Conservation (phyloP, 1,140 invertebrate species). For the Branchinecta lindahli region DNA sequence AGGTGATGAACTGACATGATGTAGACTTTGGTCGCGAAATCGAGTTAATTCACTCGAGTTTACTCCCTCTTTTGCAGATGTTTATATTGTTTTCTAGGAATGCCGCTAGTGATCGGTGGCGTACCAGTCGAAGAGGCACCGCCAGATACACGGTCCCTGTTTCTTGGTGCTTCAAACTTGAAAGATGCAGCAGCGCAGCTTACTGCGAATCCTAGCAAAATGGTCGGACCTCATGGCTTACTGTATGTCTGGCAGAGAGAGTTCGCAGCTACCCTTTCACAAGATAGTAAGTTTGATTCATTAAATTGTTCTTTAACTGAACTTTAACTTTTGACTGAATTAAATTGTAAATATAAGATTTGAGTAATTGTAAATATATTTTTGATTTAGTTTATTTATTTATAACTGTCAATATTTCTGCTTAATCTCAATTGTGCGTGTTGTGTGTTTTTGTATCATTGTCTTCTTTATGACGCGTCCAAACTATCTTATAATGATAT, state of each 20-base stretch:
- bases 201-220: conserved; percentile 52
- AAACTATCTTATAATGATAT: too few species aligned
- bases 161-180: conserved; percentile 62
- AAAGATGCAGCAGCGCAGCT: conserved; percentile 64
- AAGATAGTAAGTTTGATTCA: conserved; percentile 56
- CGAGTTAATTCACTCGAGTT: too few species aligned
- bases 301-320: not conserved
- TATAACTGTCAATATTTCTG: too few species aligned
- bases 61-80: too few species aligned
- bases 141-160: conserved; percentile 55
- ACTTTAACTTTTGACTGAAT: conserved; percentile 6
- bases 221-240: conserved; percentile 62
- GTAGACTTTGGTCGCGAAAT: too few species aligned
- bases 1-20: too few species aligned
- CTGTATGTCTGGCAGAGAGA: conserved; percentile 81
- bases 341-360: too few species aligned
- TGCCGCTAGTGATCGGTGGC: conserved; percentile 74
- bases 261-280: conserved; percentile 69
- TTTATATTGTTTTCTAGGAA: conserved; percentile 29
- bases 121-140: conserved; percentile 69
- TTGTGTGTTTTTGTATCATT: too few species aligned
- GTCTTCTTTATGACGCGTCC: too few species aligned
- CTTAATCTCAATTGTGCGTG: too few species aligned
- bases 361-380: too few species aligned
- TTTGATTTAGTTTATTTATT: too few species aligned